These are phyloP conservation scores for Phoebastria nigripes DNA, from an alignment of 2,797 vertebrate genomes.

Conservation along the genomic window DNA sequence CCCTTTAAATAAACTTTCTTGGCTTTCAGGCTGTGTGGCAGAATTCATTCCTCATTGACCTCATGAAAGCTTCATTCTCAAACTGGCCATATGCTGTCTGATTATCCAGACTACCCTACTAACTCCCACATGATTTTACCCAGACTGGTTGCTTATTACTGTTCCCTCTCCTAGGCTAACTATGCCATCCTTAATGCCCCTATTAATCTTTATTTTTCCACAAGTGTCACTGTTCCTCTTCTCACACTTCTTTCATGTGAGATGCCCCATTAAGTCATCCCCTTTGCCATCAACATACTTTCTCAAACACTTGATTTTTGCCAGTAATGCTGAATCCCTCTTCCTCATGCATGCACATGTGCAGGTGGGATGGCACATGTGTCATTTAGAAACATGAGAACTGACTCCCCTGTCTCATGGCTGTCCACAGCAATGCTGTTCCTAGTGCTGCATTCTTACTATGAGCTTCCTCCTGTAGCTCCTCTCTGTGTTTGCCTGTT, in stretches of 20 bases:
- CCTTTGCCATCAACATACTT: background rate
- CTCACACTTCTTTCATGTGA: background rate
- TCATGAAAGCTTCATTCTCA: background rate
- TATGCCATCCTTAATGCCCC: background rate
- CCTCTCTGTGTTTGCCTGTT: background rate
- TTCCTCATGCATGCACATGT: background rate
- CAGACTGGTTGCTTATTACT: background rate
- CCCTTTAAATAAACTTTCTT: background rate
- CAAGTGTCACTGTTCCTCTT: background rate
- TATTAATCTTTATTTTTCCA: background rate
- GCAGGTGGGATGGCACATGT: background rate
- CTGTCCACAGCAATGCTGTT: background rate
- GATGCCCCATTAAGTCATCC: background rate
- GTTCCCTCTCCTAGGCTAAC: background rate
- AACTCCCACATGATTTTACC: background rate
- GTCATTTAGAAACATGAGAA: background rate
- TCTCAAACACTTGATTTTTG: background rate
- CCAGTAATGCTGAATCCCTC: background rate
- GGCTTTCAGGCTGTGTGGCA: background rate
- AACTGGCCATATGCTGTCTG: conserved; percentile 12
- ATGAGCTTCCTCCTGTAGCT: background rate
- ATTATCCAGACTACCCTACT: background rate
- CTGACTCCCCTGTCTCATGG: background rate
- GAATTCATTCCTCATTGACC: background rate
- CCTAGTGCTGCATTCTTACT: background rate